These are phyloP conservation scores for Drosophila gaucha DNA, from an alignment of 2,888 invertebrate genomes.

Conservation along the genomic window DNA sequence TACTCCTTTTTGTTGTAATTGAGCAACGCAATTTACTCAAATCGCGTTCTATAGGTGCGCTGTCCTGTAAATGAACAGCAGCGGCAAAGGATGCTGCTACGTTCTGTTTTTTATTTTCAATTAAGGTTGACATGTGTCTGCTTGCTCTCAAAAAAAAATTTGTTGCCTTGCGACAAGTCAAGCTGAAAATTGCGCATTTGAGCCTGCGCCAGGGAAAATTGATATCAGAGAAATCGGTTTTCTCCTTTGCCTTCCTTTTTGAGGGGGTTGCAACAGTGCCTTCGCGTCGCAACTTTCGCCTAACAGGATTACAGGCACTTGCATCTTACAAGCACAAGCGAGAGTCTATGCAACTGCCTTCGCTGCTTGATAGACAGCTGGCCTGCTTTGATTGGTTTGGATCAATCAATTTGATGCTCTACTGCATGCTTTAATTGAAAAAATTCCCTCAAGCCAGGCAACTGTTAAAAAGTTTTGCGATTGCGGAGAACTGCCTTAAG, in stretches of 20 bases:
- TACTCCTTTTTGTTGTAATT: slow-evolving; percentile 53
- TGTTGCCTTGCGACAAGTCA: slow-evolving; percentile 72
- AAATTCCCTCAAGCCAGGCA: slow-evolving; percentile 22
- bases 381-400: slow-evolving; percentile 25
- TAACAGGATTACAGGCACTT: slow-evolving; percentile 52
- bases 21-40: slow-evolving; percentile 67
- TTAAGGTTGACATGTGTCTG: slow-evolving; percentile 73
- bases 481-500: not conserved
- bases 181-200: slow-evolving; percentile 80
- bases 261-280: slow-evolving; percentile 25
- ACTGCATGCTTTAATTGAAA: slow-evolving; percentile 60
- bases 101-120: slow-evolving; percentile 59
- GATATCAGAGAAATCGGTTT: slow-evolving; percentile 21
- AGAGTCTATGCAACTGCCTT: slow-evolving; percentile 23
- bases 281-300: slow-evolving; percentile 32
- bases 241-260: slow-evolving; percentile 7
- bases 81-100: slow-evolving; percentile 38
- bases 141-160: slow-evolving; percentile 40
- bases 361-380: slow-evolving; percentile 39
- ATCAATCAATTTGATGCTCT: slow-evolving; percentile 71
- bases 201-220: slow-evolving; percentile 26
- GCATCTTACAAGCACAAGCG: slow-evolving; percentile 15
- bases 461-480: slow-evolving; percentile 1
- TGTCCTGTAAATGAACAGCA: slow-evolving; percentile 75
- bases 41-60: slow-evolving; percentile 62